These are phyloP conservation scores for Ornithorhynchus anatinus DNA, from an alignment of 2,113 vertebrate genomes.

Conservation along the genomic window DNA sequence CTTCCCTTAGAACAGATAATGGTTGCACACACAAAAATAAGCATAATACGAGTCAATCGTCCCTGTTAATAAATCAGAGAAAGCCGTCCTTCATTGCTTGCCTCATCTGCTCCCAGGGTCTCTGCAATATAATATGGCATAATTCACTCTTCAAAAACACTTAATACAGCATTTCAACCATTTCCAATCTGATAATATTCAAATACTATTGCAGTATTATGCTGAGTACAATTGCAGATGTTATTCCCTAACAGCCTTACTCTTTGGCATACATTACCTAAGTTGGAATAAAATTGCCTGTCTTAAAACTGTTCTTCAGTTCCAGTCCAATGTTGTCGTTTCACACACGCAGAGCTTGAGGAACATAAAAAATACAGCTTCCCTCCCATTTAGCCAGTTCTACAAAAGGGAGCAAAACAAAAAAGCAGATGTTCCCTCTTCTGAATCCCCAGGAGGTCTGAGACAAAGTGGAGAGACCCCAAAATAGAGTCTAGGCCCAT, in stretches of 20 bases:
- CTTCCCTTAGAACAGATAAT: conserved; percentile 3
- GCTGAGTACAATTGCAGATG: conserved; percentile 62
- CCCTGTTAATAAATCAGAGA: conserved; percentile 49
- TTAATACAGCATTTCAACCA: conserved; percentile 51
- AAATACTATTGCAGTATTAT: conserved; percentile 64
- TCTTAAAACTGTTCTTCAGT: conserved; percentile 69
- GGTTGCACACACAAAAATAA: conserved; percentile 40
- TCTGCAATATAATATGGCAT: conserved; percentile 30
- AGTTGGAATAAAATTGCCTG: conserved; percentile 67
- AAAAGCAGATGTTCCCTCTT: conserved; percentile 42
- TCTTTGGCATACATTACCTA: conserved; percentile 61
- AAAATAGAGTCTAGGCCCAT: conserved; percentile 27
- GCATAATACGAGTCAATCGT: conserved; percentile 8
- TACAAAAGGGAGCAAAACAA: conserved; percentile 28
- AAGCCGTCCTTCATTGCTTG: conserved; percentile 13
- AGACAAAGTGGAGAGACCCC: conserved; percentile 8
- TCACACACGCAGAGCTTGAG: conserved; percentile 47
- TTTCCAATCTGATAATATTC: conserved; percentile 69
- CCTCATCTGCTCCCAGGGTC: conserved; percentile 38
- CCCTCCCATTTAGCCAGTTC: conserved; percentile 42
- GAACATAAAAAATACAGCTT: conserved; percentile 39
- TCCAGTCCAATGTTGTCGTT: conserved; percentile 47
- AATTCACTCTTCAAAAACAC: conserved; percentile 57
- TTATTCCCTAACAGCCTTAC: conserved; percentile 37
- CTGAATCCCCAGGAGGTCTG: conserved; percentile 33